A percentile compares a stretch with the other conserved stretches of the same genome.
phyloP scores from a whole-genome alignment of 2,888 invertebrate genomes.

The Epiblema foenella region DNA sequence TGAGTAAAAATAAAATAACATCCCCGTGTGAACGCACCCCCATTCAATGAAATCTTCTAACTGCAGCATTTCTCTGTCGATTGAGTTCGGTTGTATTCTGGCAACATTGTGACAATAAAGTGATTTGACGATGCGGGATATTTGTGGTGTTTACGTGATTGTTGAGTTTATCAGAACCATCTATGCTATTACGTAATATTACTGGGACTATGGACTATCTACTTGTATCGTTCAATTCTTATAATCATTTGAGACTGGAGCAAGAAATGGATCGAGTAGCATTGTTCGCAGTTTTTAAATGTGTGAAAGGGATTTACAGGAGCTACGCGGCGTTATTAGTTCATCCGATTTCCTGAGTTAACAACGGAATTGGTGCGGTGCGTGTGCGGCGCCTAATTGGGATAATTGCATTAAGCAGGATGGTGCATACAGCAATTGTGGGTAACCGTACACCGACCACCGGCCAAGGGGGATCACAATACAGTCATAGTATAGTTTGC shows the following conservation, averaged over 20 bases:
- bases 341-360: slow-evolving; percentile 33
- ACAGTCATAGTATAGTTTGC: slow-evolving; percentile 3
- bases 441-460: slow-evolving; percentile 42
- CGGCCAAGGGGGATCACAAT: slow-evolving; percentile 28
- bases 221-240: slow-evolving; percentile 2
- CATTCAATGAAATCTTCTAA: slow-evolving; percentile 62
- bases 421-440: slow-evolving; percentile 41
- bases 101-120: slow-evolving; percentile 60
- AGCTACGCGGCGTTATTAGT: slow-evolving; percentile 17
- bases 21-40: slow-evolving; percentile 51
- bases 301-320: background rate
- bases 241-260: background rate
- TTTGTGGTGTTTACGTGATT: slow-evolving; percentile 64
- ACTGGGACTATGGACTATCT: slow-evolving; percentile 9
- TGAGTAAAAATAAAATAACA: slow-evolving; percentile 1
- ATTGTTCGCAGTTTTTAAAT: background rate
- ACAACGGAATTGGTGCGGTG: slow-evolving; percentile 32
- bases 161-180: slow-evolving; percentile 38
- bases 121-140: slow-evolving; percentile 72
- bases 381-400: slow-evolving; percentile 41
- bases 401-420: slow-evolving; percentile 44
- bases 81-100: slow-evolving; percentile 12
- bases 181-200: background rate
- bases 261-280: too few relatives aligned
- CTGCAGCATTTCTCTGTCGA: slow-evolving; percentile 38